These are phyloP conservation scores for Trematomus bernacchii DNA, from an alignment of 2,797 vertebrate species.

Conservation along the genomic window DNA sequence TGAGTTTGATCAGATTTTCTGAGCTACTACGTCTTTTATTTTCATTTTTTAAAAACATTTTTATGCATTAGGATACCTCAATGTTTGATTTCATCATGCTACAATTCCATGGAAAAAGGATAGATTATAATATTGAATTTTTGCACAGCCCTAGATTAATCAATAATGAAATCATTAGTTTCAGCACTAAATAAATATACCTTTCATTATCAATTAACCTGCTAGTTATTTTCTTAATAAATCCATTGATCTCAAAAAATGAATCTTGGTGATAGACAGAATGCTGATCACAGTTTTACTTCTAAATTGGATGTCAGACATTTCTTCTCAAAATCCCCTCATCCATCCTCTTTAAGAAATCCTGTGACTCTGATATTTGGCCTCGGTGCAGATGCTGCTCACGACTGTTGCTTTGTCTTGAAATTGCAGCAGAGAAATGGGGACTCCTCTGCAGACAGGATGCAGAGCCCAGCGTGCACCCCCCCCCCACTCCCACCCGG, in stretches of 20 bases:
- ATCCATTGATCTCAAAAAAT: not conserved
- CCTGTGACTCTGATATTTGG: not conserved
- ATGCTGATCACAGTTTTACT: not conserved
- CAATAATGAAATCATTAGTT: not conserved
- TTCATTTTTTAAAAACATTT: too few species aligned
- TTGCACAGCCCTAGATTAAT: too few species aligned
- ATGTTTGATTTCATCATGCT: too few species aligned
- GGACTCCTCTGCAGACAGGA: slow-evolving; percentile 27
- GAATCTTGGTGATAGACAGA: not conserved
- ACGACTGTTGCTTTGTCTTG: slow-evolving; percentile 11
- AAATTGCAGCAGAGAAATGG: slow-evolving; percentile 8
- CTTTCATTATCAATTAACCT: not conserved
- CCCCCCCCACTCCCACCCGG: slow-evolving; percentile 19
- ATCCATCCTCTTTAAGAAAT: not conserved
- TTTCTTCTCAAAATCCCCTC: not conserved
- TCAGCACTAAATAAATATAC: not conserved
- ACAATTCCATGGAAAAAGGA: too few species aligned
- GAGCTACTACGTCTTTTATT: too few species aligned
- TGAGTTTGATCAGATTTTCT: too few species aligned
- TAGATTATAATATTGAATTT: too few species aligned
- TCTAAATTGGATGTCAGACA: not conserved
- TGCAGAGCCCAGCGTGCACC: slow-evolving; percentile 25
- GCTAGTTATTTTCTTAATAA: not conserved
- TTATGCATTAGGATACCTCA: too few species aligned
- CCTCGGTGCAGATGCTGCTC: not conserved